Evolutionary conservation across 1,140 invertebrate species (phyloP), one percentile per base, ranked within the genome.

Genomic region (Dendroctonus ponderosae): DNA sequence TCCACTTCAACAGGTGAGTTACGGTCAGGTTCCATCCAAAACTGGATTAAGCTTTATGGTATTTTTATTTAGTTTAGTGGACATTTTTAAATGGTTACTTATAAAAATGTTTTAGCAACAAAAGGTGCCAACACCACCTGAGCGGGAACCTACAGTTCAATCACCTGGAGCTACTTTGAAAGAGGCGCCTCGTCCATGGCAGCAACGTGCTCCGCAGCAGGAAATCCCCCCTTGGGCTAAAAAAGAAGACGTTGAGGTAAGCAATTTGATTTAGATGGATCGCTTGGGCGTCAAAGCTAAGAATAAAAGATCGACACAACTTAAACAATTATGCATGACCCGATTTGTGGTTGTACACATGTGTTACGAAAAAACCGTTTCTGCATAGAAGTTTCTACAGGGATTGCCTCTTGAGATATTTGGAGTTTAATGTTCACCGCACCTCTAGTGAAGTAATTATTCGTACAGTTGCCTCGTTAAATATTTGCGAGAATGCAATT

Each of bases 61-160:
- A 26, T 26, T 26, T 26, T 26, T 26, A 3, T 26, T 26, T 26
- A 26, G 1, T 26, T 26, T 26, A 26, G 26, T 2, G 26, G 1
- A 26, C 3, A 26, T 26, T 26, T 26, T 26, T 26, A 26, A 26
- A 26, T 3, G 1, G 26, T 26, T 26, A 26, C 26, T 26, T 26
- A 26, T 26, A 26, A 26, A 26, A 26, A 41, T 4, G 2, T 6
- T 14, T 9, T 70, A 74, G 57, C 75, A 75, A 49, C 71, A 69
- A 64, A 60, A 64, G 44, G 49, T 71, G 7, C 70, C 76, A 12
- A 52, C 70, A 75, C 79, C 71, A 71, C 79, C 79, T 8, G 83
- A 84, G 40, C 80, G 11, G 70, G 38, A 80, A 80, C 52, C 48
- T 81, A 82, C 44, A 76, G 80, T 80, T 4, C 71, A 74, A 59